Base-by-base conservation (phyloP, 2,888 invertebrate species). In the Celastrina argiolus region DNA sequence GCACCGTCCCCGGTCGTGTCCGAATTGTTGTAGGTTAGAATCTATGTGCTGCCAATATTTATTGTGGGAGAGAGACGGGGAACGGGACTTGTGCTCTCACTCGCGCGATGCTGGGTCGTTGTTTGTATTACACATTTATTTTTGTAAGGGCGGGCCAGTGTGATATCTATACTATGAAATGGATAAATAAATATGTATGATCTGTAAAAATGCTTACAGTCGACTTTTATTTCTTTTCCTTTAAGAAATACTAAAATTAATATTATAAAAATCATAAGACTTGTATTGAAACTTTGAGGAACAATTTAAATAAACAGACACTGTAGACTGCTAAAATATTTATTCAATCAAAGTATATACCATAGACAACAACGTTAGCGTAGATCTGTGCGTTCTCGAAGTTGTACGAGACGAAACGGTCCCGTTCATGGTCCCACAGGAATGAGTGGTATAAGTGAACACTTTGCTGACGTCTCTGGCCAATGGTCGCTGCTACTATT, bases 341-440 rank as follows among this genome's bases (percentile, higher is more conserved):
- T 65, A 61, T 34, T 68, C 85, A 95, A 82, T 95, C 95, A 74
- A 93, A 93, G 81, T 95, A 95, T 64, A 95, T 78, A 31, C 93
- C 95, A 77, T 94, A 94, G 67, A 94, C 94, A 63, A 92, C 90
- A 34, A 93, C 94, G 74, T 92, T 92, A 22, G 93, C 94, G 76
- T 92, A 93, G 67, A 95, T 90, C 68, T 93, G 92, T 68, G 92
- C 91, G 74, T 94, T 94, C 79, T 95, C 94, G 75, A 91, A 92
- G 42, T 89, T 88, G 73, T 92, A 92, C 0, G 86, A 82, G 0
- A 93, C 93, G 77, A 93, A 95, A 65, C 88, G 86, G 75, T 95
- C 95, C 64, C 92, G 90, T 56, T 94, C 92, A 45, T 86, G 79
- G 76, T 95, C 95, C 95, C 95, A 95, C 22, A 95, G 81, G 78